Evolutionary conservation across 2,888 invertebrate genomes (phyloP), one percentile per base, ranked within the genome.

Genomic region (Ochlodes sylvanus): DNA sequence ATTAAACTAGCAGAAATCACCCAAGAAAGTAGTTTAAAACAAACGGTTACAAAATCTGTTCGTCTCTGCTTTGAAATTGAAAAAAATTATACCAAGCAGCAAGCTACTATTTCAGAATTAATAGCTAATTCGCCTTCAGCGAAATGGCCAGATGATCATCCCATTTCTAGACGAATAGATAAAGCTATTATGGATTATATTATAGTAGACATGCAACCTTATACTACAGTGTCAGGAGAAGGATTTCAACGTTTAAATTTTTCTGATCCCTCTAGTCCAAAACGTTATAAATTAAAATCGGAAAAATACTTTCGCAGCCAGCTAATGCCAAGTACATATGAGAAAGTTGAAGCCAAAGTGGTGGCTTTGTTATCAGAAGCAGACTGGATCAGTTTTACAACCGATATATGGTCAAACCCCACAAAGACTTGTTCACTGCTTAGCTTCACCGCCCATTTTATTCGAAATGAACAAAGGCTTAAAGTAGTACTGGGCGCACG

Each of bases 341-440:
- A 69, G 42, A 69, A 69, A 42, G 64, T 60, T 60, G 50, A 69
- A 64, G 56, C 69, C 44, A 63, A 63, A 58, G 56, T 68, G 52
- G 63, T 68, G 17, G 10, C 47, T 34, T 27, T 58, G 58, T 42
- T 68, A 58, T 27, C 10, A 12, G 50, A 62, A 47, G 57, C 58
- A 52, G 57, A 68, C 62, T 55, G 38, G 38, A 38, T 38, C 38
- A 38, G 38, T 9, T 38, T 38, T 38, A 38, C 38, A 38, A 69
- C 60, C 14, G 70, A 70, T 68, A 70, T 68, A 60, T 70, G 68
- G 68, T 64, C 68, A 56, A 70, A 70, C 61, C 68, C 64, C 32
- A 68, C 68, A 61, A 70, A 70, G 68, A 70, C 68, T 42, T 70
- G 64, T 68, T 70, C 68, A 19, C 68, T 70, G 60, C 61, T 70